These are phyloP conservation scores for Cephus sareptanus DNA, from an alignment of 2,888 invertebrate species.

Conservation along the genomic window DNA sequence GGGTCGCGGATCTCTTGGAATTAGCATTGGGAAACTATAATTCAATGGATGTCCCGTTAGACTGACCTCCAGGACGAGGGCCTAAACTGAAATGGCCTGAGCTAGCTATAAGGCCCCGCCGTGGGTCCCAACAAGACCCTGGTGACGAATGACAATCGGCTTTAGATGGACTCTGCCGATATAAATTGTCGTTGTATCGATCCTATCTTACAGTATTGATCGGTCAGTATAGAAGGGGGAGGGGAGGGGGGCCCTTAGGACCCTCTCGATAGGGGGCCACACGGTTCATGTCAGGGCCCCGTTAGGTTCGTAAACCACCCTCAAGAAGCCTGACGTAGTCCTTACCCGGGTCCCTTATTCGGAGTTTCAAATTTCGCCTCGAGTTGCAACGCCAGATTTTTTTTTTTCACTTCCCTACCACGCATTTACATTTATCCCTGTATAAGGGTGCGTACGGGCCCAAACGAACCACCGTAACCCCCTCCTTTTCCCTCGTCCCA, in stretches of 20 bases:
- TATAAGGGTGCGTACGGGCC: too few relatives aligned
- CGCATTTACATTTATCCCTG: too few relatives aligned
- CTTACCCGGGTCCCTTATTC: too few relatives aligned
- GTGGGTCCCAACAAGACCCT: not conserved
- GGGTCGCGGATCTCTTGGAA: not conserved
- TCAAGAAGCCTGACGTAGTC: too few relatives aligned
- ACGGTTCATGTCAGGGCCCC: not conserved
- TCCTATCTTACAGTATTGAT: constrained; percentile 30
- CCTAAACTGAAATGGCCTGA: too few relatives aligned
- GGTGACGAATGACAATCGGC: constrained; percentile 12
- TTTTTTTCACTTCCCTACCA: too few relatives aligned
- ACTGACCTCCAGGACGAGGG: not conserved
- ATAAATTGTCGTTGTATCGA: constrained; percentile 16
- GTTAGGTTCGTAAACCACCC: not conserved
- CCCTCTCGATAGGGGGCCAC: constrained; percentile 38
- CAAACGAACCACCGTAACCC: not conserved
- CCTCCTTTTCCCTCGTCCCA: not conserved
- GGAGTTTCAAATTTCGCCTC: too few relatives aligned
- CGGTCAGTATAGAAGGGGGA: not conserved
- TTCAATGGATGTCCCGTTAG: constrained; percentile 7
- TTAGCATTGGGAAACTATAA: constrained; percentile 8
- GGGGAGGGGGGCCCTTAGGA: not conserved
- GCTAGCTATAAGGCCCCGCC: too few relatives aligned
- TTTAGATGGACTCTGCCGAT: constrained; percentile 15
- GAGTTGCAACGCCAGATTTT: too few relatives aligned